Conservation (phyloP, 1,140 invertebrate genomes). For the Thrips palmi region DNA sequence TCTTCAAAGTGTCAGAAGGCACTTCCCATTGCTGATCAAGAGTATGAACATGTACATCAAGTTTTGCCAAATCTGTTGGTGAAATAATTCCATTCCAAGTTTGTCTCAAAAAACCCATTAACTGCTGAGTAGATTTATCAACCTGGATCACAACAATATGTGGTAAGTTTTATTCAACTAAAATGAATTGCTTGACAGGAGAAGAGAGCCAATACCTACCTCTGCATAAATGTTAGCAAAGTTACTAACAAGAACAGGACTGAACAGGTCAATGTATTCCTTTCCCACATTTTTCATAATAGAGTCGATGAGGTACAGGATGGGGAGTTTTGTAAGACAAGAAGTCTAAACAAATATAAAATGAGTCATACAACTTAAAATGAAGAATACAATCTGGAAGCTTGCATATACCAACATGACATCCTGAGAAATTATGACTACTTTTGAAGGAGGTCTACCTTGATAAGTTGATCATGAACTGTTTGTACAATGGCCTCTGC, state of each 20-base stretch:
- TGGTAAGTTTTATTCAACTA: too few species aligned
- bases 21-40: constrained; percentile 91
- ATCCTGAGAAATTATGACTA: too few species aligned
- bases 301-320: constrained; percentile 95
- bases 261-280: constrained; percentile 71
- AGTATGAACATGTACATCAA: constrained; percentile 77
- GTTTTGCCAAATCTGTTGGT: constrained; percentile 64
- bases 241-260: constrained; percentile 65
- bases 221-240: constrained; percentile 80
- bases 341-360: constrained; percentile 62
- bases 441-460: too few species aligned
- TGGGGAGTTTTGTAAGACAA: constrained; percentile 75
- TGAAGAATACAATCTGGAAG: too few species aligned
- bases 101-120: constrained; percentile 81
- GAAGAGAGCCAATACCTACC: constrained; percentile 35
- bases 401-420: neutral
- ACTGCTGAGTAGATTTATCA: constrained; percentile 70
- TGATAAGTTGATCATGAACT: constrained; percentile 81
- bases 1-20: constrained; percentile 33
- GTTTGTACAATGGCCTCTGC: constrained; percentile 75
- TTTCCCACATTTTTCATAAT: constrained; percentile 93
- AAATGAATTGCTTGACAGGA: constrained; percentile 2
- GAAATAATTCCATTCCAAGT: constrained; percentile 89
- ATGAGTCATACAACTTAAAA: too few species aligned
- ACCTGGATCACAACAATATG: constrained; percentile 42